These are phyloP conservation scores for Brachyistius frenatus DNA, from an alignment of 2,113 vertebrate genomes.

Conservation along the genomic window DNA sequence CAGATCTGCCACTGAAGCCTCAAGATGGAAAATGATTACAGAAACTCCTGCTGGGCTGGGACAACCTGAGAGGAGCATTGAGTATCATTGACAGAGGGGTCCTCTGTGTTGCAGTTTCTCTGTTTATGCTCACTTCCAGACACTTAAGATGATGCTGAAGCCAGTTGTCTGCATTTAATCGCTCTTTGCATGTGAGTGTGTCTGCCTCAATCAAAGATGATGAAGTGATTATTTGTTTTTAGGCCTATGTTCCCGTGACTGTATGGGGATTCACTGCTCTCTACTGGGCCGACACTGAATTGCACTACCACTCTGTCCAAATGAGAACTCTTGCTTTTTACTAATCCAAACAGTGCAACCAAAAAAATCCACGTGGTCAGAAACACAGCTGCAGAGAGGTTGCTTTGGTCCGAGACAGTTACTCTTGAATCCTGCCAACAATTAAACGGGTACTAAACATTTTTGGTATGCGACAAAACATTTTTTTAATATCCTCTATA, in stretches of 20 bases:
- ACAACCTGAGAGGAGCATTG: not conserved
- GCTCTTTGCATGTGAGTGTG: conserved; percentile 68
- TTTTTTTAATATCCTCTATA: conserved; percentile 50
- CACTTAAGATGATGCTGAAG: conserved; percentile 48
- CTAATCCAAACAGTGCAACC: not conserved
- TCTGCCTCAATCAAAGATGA: conserved; percentile 55
- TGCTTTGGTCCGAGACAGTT: conserved; percentile 21
- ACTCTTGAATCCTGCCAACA: conserved; percentile 63
- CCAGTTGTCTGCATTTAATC: conserved; percentile 62
- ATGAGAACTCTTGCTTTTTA: conserved; percentile 15
- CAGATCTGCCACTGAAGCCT: conserved; percentile 60
- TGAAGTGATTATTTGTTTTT: conserved; percentile 32
- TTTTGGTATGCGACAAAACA: conserved; percentile 38
- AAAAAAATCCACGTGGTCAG: conserved; percentile 8
- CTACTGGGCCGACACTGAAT: conserved; percentile 59
- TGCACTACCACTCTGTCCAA: conserved; percentile 43
- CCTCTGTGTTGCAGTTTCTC: conserved; percentile 16
- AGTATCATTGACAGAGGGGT: conserved; percentile 19
- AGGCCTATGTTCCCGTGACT: conserved; percentile 34
- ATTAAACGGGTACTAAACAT: conserved; percentile 37
- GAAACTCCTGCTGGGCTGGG: not conserved
- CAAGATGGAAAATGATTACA: conserved; percentile 24
- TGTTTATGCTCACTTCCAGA: conserved; percentile 47
- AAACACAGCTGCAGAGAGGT: not conserved
- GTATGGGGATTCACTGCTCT: conserved; percentile 58